These are phyloP conservation scores for Agrochola lota DNA, from an alignment of 2,888 invertebrate genomes.

Conservation along the genomic window DNA sequence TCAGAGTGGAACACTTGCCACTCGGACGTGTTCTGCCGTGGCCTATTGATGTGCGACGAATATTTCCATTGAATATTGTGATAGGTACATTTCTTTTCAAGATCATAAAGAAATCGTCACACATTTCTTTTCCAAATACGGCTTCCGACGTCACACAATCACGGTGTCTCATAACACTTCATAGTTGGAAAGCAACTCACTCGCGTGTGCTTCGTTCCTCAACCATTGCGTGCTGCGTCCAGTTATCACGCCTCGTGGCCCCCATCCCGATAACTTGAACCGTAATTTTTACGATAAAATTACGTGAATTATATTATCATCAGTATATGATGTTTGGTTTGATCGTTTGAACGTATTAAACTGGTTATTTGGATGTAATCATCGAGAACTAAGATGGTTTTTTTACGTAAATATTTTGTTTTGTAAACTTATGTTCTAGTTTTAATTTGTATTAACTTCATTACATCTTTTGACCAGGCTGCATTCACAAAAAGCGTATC, in stretches of 20 bases:
- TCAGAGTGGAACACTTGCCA: neutral
- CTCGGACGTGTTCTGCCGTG: neutral
- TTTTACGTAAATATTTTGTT: neutral
- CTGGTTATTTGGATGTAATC: constrained; percentile 34
- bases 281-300: constrained; percentile 81
- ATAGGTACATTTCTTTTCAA: neutral
- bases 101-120: neutral
- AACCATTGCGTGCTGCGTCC: constrained; percentile 70
- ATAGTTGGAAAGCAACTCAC: constrained; percentile 30
- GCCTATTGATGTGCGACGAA: neutral
- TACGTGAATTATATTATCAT: constrained; percentile 79
- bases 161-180: constrained; percentile 5
- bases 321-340: constrained; percentile 68
- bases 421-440: neutral
- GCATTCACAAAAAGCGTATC: neutral
- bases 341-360: constrained; percentile 48
- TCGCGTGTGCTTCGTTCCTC: constrained; percentile 72
- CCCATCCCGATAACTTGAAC: constrained; percentile 74
- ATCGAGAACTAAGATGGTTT: neutral
- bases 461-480: neutral
- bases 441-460: neutral
- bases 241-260: constrained; percentile 80
- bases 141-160: constrained; percentile 9
- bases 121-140: neutral
- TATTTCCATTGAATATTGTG: neutral